phyloP scores from a whole-genome alignment of 2,888 invertebrate species.

The Luperina nickerlii region DNA sequence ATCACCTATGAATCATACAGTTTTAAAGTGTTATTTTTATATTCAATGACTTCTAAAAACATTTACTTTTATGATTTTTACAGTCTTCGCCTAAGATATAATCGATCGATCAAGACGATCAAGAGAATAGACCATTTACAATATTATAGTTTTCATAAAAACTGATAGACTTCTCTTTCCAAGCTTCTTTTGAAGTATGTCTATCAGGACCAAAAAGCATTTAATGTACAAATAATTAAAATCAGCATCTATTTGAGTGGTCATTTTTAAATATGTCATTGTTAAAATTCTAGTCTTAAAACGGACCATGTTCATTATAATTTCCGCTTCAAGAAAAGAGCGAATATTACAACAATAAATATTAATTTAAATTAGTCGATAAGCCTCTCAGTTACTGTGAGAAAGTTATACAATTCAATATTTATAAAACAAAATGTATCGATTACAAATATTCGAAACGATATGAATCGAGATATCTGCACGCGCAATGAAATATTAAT shows the following conservation, averaged over 20 bases:
- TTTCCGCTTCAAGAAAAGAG: neutral
- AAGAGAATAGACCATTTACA: neutral
- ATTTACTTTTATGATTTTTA: neutral
- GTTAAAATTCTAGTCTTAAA: neutral
- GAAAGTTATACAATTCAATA: conserved; percentile 54
- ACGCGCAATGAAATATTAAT: conserved; percentile 70
- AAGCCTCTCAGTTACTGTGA: conserved; percentile 36
- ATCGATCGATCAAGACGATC: neutral
- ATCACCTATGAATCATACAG: neutral
- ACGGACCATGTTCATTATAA: neutral
- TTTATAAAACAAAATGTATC: conserved; percentile 67
- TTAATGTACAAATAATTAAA: neutral
- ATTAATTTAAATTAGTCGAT: conserved; percentile 43
- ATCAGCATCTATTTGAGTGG: neutral
- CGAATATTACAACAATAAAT: conserved; percentile 36
- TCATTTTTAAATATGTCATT: no score
- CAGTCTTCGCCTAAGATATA: neutral
- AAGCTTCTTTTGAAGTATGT: neutral
- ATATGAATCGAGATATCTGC: conserved; percentile 70
- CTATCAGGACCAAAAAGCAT: neutral
- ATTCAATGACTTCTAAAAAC: neutral
- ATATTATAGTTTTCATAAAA: neutral
- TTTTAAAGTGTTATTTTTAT: neutral
- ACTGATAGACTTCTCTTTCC: neutral
- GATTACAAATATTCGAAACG: conserved; percentile 63